Evolutionary conservation across 2,888 invertebrate genomes (phyloP), one percentile per base, ranked within the genome.

Genomic region (Ischnus inquisitorius): DNA sequence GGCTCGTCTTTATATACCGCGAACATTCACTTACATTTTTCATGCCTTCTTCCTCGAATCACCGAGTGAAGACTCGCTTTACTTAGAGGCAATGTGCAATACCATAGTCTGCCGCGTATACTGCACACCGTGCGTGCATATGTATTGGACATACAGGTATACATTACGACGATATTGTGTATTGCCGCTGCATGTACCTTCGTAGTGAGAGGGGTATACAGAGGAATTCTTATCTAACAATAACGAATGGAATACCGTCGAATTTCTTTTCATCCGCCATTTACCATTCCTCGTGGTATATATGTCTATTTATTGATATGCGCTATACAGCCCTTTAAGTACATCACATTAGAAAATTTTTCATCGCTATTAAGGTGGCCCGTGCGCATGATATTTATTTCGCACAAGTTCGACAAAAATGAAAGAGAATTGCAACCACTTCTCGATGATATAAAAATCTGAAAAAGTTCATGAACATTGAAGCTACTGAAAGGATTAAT

Each of bases 1-100:
- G 82, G 83, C 83, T 86, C 88, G 82, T 87, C 88, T 89, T 89
- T 89, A 89, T 89, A 88, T 90, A 89, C 88, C 86, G 86, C 85
- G 87, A 85, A 89, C 92, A 87, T 91, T 92, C 92, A 91, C 92
- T 91, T 86, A 80, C 88, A 90, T 89, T 89, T 90, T 88, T 83
- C 54, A 77, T 82, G 78, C 74, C 78, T 84, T 85, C 86, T 84
- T 87, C 84, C 82, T 85, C 75, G 74, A 76, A 72, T 79, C 74
- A 4, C 72, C 69, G 72, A 64, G 82, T 69, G 68, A 82, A 84
- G 83, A 85, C 83, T 77, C 82, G 85, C 83, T 83, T 85, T 79
- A 82, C 76, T 83, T 82, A 75, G 83, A 79, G 71, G 74, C 82
- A 75, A 85, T 84, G 84, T 80, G 85, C 85, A 76, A 85, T 79